Evolutionary conservation across 64 coral and sea anemone species (phyloP).

Genomic region (Anthopleura sola): DNA sequence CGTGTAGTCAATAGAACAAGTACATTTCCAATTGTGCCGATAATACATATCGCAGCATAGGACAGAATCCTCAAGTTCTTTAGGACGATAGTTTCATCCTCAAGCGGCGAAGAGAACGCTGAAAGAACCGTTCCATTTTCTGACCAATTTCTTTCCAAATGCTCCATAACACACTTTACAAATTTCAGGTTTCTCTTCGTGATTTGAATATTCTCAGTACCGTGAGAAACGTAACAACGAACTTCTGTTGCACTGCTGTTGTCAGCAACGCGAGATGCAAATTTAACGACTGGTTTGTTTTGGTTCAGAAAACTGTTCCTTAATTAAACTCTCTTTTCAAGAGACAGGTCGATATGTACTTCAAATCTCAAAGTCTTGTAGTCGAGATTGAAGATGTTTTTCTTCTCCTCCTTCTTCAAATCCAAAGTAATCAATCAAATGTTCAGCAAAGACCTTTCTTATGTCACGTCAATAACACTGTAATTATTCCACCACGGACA

Average conservation of each 20-base stretch:
- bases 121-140: not conserved
- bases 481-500: conserved; percentile 1
- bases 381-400: not conserved
- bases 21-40: conserved; percentile 50
- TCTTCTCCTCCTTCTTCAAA: not conserved
- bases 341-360: not conserved
- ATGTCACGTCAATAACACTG: not conserved
- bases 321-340: conserved; percentile 8
- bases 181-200: not conserved
- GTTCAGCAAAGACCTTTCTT: not conserved
- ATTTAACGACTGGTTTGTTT: not conserved
- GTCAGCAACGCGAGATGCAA: not conserved
- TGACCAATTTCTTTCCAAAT: not conserved
- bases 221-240: not conserved
- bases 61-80: conserved; percentile 41
- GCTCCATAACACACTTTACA: not conserved
- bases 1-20: conserved; percentile 45
- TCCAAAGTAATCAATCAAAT: conserved; percentile 1
- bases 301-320: not conserved
- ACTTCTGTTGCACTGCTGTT: not conserved
- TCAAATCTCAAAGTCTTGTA: not conserved
- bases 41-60: conserved; percentile 35
- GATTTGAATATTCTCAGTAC: not conserved
- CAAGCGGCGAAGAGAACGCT: not conserved
- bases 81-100: not conserved